These are phyloP conservation scores for Eumeta japonica DNA, from an alignment of 1,140 invertebrate species.

Conservation along the genomic window DNA sequence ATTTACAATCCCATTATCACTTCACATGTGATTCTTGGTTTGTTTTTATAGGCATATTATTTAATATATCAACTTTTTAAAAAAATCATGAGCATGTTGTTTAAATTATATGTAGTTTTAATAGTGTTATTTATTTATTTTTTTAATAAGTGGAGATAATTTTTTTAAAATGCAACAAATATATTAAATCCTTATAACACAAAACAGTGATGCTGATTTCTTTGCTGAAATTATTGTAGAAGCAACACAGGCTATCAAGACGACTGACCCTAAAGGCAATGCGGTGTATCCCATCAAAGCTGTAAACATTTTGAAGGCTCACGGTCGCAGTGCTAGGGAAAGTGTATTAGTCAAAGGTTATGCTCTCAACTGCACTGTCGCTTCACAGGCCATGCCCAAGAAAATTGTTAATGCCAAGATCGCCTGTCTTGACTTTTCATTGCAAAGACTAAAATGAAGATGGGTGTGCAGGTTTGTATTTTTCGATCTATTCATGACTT, in stretches of 20 bases:
- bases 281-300: constrained; percentile 92
- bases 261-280: constrained; percentile 83
- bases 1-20: too few relatives aligned
- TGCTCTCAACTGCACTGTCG: constrained; percentile 98
- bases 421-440: constrained; percentile 95
- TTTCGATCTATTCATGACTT: not conserved
- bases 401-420: constrained; percentile 93
- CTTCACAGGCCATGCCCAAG: constrained; percentile 94
- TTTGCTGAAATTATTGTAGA: constrained; percentile 97
- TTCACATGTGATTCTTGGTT: too few relatives aligned
- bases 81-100: too few relatives aligned
- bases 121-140: too few relatives aligned
- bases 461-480: constrained; percentile 81
- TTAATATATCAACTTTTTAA: too few relatives aligned
- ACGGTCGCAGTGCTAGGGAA: constrained; percentile 91
- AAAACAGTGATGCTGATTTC: constrained; percentile 85
- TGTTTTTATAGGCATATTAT: too few relatives aligned
- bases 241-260: constrained; percentile 81
- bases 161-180: constrained; percentile 17
- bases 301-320: constrained; percentile 96
- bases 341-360: constrained; percentile 88
- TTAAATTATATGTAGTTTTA: too few relatives aligned
- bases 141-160: constrained; percentile 5
- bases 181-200: constrained; percentile 26
- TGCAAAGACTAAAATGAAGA: constrained; percentile 96